Conservation (phyloP, 2,888 invertebrate genomes). For the Lydus trimaculatus region DNA sequence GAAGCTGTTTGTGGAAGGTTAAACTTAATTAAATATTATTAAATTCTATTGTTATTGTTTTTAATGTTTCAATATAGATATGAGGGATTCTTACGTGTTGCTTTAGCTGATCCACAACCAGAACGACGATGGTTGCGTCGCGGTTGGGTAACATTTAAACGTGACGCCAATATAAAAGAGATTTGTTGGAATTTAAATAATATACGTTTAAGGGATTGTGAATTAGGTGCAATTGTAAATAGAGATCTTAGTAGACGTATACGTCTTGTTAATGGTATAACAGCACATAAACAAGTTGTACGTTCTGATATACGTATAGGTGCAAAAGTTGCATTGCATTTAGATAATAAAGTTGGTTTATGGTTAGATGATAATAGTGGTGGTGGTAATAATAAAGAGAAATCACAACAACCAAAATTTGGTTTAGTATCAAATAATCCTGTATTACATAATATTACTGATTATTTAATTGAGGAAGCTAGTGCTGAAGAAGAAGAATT, state of each 20-base stretch:
- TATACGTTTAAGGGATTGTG: constrained; percentile 89
- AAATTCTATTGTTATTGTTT: neutral
- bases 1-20: constrained; percentile 75
- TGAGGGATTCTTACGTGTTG: constrained; percentile 93
- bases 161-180: constrained; percentile 98
- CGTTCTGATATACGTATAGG: constrained; percentile 92
- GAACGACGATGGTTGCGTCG: constrained; percentile 96
- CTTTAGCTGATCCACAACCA: constrained; percentile 95
- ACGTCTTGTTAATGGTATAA: constrained; percentile 89
- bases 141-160: constrained; percentile 97
- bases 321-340: constrained; percentile 88
- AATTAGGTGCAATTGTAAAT: constrained; percentile 95
- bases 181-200: constrained; percentile 99
- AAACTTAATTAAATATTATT: constrained; percentile 5
- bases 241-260: constrained; percentile 94
- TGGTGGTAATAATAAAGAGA: constrained; percentile 61
- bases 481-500: constrained; percentile 98
- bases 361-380: constrained; percentile 75
- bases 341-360: constrained; percentile 83
- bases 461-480: constrained; percentile 97
- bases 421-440: constrained; percentile 89
- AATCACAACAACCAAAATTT: constrained; percentile 63
- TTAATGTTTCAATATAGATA: constrained; percentile 66
- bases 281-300: constrained; percentile 87
- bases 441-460: constrained; percentile 94